phyloP scores from a whole-genome alignment of 2,113 vertebrate species.

The Limanda limanda region DNA sequence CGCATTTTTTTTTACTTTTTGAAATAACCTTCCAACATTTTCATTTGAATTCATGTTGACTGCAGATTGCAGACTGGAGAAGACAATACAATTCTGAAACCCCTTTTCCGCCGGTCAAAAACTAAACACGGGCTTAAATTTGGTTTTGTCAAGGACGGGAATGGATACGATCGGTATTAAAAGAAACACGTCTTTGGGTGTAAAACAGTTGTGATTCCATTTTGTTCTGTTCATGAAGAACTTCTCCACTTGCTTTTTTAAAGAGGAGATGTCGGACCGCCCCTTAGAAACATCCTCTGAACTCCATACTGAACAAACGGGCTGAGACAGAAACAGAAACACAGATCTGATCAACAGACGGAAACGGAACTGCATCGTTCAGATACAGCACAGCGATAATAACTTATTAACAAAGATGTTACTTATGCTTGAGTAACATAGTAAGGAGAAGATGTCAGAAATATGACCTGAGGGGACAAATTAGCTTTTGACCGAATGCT shows the following conservation, averaged over 20 bases:
- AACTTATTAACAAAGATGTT: neutral
- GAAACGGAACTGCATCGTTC: neutral
- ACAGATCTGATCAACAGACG: neutral
- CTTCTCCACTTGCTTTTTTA: too few species aligned
- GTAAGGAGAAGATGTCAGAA: constrained; percentile 19
- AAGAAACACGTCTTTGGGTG: too few species aligned
- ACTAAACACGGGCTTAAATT: too few species aligned
- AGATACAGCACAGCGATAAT: neutral
- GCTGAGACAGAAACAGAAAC: neutral
- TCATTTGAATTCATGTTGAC: neutral
- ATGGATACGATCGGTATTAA: too few species aligned
- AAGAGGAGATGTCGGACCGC: neutral
- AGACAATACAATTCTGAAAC: neutral
- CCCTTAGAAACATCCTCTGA: constrained; percentile 19
- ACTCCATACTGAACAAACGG: neutral
- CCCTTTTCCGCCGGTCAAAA: neutral
- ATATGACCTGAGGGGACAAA: neutral
- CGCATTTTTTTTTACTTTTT: neutral
- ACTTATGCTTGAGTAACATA: constrained; percentile 19
- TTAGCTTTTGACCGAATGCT: constrained; percentile 14
- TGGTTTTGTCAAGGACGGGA: too few species aligned
- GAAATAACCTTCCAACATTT: neutral
- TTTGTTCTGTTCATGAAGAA: too few species aligned
- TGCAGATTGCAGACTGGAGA: neutral
- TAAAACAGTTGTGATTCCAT: too few species aligned